phyloP scores from a whole-genome alignment of 37 sponge, comb jelly and placozoan genomes.

The Tethya wilhelma region DNA sequence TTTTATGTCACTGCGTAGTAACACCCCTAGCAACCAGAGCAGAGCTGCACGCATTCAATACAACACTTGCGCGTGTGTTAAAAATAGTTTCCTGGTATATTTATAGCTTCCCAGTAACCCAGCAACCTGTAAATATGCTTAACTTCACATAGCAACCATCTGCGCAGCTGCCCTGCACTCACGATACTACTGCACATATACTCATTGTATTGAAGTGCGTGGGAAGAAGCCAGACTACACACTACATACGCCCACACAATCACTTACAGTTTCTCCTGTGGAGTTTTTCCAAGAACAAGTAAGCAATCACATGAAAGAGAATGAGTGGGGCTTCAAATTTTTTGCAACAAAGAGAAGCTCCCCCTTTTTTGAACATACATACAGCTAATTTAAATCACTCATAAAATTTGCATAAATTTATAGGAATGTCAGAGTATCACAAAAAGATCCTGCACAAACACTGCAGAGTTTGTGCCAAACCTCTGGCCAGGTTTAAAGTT shows the following conservation, averaged over 20 bases:
- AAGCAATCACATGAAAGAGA: not conserved
- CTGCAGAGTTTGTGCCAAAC: slow-evolving; percentile 1
- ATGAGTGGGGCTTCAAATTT: not conserved
- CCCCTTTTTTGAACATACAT: not conserved
- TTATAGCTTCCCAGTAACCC: not conserved
- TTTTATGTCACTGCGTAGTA: not conserved
- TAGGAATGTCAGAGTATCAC: not conserved
- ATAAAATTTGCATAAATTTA: not conserved
- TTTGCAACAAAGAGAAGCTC: not conserved
- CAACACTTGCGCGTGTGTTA: not conserved
- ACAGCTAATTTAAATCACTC: not conserved
- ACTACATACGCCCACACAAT: not conserved
- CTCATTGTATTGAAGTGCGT: not conserved
- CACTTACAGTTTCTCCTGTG: not conserved
- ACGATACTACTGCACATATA: not conserved
- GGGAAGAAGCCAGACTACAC: not conserved
- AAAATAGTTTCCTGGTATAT: not conserved
- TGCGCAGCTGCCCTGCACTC: not conserved
- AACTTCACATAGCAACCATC: not conserved
- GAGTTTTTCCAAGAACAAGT: not conserved
- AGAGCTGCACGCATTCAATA: not conserved
- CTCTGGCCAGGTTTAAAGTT: not conserved
- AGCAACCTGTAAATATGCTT: not conserved
- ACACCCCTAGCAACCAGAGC: not conserved
- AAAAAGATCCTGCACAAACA: not conserved